Evolutionary conservation across 2,797 vertebrate genomes (phyloP).

Genomic region (Clangula hyemalis): DNA sequence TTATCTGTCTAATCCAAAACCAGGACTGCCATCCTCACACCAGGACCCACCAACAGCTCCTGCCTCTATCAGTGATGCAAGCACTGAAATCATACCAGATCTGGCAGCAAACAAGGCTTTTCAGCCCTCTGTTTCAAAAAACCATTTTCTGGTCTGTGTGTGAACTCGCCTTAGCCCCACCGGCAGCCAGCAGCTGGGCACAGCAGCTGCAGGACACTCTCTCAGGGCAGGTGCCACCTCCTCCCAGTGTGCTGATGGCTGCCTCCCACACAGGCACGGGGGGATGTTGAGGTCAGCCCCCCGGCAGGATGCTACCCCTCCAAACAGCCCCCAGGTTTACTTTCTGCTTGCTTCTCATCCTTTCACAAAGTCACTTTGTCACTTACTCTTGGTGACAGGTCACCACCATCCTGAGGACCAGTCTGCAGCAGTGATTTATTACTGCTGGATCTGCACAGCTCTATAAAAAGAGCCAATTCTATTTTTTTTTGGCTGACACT

Average conservation of each 20-base stretch:
- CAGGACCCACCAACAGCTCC: neutral
- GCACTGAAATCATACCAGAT: neutral
- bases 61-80: fast-evolving
- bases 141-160: neutral
- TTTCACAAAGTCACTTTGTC: constrained; percentile 22
- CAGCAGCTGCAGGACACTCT: neutral
- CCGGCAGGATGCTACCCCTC: neutral
- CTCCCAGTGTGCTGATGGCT: neutral
- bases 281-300: neutral
- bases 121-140: neutral
- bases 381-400: neutral
- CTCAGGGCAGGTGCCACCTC: no score
- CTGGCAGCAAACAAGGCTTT: neutral
- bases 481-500: neutral
- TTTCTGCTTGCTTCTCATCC: neutral
- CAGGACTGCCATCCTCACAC: no score
- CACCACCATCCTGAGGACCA: neutral
- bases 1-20: no score
- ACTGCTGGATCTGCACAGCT: neutral
- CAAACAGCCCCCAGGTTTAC: neutral
- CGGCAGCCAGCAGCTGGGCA: neutral
- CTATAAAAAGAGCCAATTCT: neutral
- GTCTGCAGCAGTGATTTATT: constrained; percentile 33
- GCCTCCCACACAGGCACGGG: no score
- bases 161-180: neutral